Base-by-base conservation (phyloP, 2,797 vertebrate species). In the Melanotaenia parkinsoni region DNA sequence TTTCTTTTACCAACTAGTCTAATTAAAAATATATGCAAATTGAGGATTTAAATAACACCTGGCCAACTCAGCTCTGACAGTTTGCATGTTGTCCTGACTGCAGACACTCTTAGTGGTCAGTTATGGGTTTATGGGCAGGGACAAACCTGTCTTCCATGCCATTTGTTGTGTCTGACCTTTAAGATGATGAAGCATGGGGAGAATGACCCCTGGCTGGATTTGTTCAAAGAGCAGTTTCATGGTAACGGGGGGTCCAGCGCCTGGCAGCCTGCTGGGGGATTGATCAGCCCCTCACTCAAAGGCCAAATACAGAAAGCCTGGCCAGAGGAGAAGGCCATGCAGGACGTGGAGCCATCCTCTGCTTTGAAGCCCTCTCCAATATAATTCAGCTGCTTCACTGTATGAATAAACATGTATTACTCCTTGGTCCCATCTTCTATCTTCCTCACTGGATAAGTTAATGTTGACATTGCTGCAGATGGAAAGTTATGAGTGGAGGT, bases 101-200 rank as follows among this genome's bases (percentile, higher is more conserved):
- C 75, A 53, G 76, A 77, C 61, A 45, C 70, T 67, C 71, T 68
- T 78, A n/a, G 62, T 63, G 86, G 84, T 86, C 79, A 84, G 83
- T 80, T 76, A 30, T 51, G 78, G 74, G 80, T 88, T 87, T 74
- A 80, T 35, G 60, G 77, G 76, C 77, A 69, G 84, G 77, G 80
- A 88, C 86, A 76, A 59, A 86, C 76, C 81, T 86, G 83, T 90
- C 89, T 90, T 89, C 87, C 80, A 47, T 89, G 90, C 90, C 86
- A 90, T 89, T 92, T 89, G 89, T 89, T 89, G 86, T 77, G 90
- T 81, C 84, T 94, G 93, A 94, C 93, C 93, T 94, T 93, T 94
- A 91, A 90, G 90, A 91, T 87, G 91, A 93, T 91, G 88, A 92
- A 92, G 90, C 87, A 45, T 76, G 77, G 89, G 77, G 84, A 87